Evolutionary conservation across 2,113 vertebrate species (phyloP).

Genomic region (Silurus asotus): DNA sequence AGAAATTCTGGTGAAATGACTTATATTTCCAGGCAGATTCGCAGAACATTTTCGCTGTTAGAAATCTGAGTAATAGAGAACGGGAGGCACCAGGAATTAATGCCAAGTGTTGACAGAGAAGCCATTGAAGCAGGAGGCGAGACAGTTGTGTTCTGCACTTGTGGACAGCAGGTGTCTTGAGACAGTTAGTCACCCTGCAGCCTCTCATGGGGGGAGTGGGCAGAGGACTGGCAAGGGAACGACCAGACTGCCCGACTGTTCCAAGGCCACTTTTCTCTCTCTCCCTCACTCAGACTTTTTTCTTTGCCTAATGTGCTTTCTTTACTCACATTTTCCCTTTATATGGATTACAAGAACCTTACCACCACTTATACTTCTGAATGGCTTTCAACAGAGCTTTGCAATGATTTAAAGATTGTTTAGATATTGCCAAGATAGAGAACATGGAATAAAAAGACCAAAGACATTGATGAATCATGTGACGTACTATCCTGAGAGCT

Average conservation of each 20-base stretch:
- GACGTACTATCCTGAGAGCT: neutral
- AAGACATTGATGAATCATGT: neutral
- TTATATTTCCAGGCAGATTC: slow-evolving; percentile 10
- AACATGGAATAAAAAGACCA: neutral
- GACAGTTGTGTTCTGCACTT: slow-evolving; percentile 49
- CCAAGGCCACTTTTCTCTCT: slow-evolving; percentile 39
- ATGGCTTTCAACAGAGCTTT: neutral
- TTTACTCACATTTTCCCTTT: neutral
- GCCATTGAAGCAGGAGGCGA: slow-evolving; percentile 44
- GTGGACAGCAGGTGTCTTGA: slow-evolving; percentile 54
- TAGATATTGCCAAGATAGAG: neutral
- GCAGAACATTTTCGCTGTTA: slow-evolving; percentile 33
- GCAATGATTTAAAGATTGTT: neutral
- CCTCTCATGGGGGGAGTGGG: slow-evolving; percentile 45
- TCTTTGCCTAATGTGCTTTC: neutral
- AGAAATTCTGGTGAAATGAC: slow-evolving; percentile 17
- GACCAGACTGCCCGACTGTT: slow-evolving; percentile 38
- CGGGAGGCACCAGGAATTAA: slow-evolving; percentile 32
- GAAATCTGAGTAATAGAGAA: slow-evolving; percentile 26
- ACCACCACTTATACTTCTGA: neutral
- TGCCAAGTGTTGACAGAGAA: slow-evolving; percentile 29
- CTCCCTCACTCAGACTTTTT: neutral
- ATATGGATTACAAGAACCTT: neutral
- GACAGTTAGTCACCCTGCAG: slow-evolving; percentile 52
- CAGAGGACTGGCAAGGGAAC: slow-evolving; percentile 46